Conservation (phyloP, 2,797 vertebrate genomes). For the Bradypus variegatus region DNA sequence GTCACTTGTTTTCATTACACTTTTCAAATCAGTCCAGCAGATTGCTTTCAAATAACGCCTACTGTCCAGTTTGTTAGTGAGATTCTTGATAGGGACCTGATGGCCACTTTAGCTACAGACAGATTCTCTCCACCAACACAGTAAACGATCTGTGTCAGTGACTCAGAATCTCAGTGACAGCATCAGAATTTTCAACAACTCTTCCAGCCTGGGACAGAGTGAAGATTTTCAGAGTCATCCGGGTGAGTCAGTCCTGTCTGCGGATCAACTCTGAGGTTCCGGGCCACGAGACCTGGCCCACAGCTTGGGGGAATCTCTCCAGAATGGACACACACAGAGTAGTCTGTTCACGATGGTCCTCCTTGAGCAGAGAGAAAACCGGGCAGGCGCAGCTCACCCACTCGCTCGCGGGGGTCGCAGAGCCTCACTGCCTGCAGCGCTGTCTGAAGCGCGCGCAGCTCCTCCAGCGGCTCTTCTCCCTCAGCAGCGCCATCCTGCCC, state of each 20-base stretch:
- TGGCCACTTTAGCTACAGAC: slow-evolving; percentile 74
- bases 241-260: slow-evolving; percentile 59
- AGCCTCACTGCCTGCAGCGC: no score
- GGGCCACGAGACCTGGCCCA: slow-evolving; percentile 80
- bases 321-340: slow-evolving; percentile 74
- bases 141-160: slow-evolving; percentile 81
- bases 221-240: no score
- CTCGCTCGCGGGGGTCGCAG: no score
- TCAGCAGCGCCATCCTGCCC: no score
- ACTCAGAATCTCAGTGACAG: slow-evolving; percentile 78
- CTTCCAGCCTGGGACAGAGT: no score
- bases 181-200: slow-evolving; percentile 74
- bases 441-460: no score
- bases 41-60: slow-evolving; percentile 68
- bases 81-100: no score
- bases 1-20: slow-evolving; percentile 86
- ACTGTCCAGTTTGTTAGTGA: no score
- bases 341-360: no score
- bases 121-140: slow-evolving; percentile 87
- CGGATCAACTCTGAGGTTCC: slow-evolving; percentile 82
- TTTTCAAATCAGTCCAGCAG: slow-evolving; percentile 83
- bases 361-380: no score
- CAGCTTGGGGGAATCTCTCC: slow-evolving; percentile 82
- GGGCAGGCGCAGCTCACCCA: no score
- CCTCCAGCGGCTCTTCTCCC: no score